A percentile compares a stretch with the other conserved stretches of the same genome.
phyloP scores from a whole-genome alignment of 2,797 vertebrate species.

The Catharus ustulatus region DNA sequence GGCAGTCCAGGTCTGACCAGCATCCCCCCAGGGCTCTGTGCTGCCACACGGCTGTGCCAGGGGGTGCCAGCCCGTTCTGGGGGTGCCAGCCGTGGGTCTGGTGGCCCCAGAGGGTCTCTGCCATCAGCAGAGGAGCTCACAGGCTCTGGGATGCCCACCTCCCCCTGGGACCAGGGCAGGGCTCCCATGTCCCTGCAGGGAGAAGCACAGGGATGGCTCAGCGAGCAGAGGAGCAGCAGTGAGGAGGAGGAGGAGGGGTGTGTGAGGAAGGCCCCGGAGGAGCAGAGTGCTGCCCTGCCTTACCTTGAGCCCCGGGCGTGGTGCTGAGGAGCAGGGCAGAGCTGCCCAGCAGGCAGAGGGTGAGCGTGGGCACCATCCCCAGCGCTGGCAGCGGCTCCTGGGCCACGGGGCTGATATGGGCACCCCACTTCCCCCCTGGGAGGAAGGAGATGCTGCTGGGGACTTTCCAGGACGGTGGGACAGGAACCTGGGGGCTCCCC shows the following conservation, averaged over 20 bases:
- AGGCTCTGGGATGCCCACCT: background rate
- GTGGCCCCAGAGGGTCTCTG: background rate
- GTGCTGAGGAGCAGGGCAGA: background rate
- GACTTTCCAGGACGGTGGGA: background rate
- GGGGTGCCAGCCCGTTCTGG: background rate
- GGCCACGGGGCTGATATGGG: background rate
- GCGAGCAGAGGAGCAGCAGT: rapidly evolving
- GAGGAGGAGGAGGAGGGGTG: background rate
- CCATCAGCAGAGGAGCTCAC: background rate
- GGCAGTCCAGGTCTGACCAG: rapidly evolving
- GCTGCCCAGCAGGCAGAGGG: constrained; percentile 35
- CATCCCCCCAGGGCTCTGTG: background rate
- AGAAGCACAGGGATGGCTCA: background rate
- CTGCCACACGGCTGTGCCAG: background rate
- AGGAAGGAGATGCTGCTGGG: background rate
- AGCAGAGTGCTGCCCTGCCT: background rate
- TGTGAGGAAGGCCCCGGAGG: background rate
- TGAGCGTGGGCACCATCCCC: background rate
- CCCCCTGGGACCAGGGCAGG: background rate
- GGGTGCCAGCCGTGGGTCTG: background rate
- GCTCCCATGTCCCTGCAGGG: background rate
- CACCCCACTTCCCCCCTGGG: background rate
- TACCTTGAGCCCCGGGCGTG: background rate
- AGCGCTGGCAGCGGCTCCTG: rapidly evolving
- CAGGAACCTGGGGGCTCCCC: background rate